A percentile compares a stretch with the other conserved stretches of the same genome.
Conservation (phyloP, 2,888 invertebrate genomes). For the Torymus auratus region DNA sequence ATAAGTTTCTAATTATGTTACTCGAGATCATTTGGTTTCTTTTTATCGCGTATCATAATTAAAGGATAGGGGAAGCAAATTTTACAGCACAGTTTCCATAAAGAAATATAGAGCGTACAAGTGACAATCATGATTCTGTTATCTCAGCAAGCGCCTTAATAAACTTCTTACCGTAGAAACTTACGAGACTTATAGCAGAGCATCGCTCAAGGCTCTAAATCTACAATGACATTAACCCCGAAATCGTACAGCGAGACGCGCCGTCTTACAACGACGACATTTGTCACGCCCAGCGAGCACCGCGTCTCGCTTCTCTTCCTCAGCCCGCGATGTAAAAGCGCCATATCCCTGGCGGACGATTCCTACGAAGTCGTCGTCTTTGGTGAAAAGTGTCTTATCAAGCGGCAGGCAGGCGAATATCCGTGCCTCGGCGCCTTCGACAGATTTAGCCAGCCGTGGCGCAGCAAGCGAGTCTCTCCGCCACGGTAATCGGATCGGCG, state of each 20-base stretch:
- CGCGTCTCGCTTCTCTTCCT: too few species aligned
- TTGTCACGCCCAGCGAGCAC: background rate
- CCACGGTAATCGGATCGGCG: constrained; percentile 58
- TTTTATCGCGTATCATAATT: too few species aligned
- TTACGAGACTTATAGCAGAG: too few species aligned
- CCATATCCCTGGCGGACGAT: constrained; percentile 4
- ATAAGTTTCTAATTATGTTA: too few species aligned
- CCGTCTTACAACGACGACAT: background rate
- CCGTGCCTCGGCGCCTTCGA: constrained; percentile 52
- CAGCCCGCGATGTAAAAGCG: too few species aligned
- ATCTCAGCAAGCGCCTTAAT: too few species aligned
- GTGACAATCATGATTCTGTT: too few species aligned
- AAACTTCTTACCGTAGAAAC: background rate
- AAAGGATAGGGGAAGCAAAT: too few species aligned
- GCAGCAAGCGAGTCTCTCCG: too few species aligned
- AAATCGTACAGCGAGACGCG: background rate
- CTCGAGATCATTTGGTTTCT: too few species aligned
- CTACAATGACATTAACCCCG: background rate
- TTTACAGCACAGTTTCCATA: too few species aligned
- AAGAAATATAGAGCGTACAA: too few species aligned
- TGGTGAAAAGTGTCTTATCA: constrained; percentile 56
- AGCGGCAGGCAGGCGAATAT: constrained; percentile 58
- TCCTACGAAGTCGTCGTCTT: constrained; percentile 11
- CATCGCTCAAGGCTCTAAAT: background rate
- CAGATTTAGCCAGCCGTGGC: constrained; percentile 53